phyloP scores from a whole-genome alignment of 2,888 invertebrate genomes.

The Agelastica alni region DNA sequence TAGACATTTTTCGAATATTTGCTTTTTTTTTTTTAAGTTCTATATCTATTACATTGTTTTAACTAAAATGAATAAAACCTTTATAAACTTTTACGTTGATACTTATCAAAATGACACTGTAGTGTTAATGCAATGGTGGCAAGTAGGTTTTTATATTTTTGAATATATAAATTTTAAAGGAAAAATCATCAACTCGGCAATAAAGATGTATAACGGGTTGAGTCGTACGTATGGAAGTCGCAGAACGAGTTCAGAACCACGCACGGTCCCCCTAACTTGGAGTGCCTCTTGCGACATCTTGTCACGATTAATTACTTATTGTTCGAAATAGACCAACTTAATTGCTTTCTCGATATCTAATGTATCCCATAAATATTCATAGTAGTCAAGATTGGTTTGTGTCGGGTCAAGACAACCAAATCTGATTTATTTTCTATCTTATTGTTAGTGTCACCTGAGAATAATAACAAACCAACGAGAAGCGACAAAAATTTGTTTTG shows the following conservation, averaged over 20 bases:
- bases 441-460: too few relatives aligned
- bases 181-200: slow-evolving; percentile 7
- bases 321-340: slow-evolving; percentile 46
- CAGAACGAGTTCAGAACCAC: slow-evolving; percentile 32
- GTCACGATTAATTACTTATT: slow-evolving; percentile 55
- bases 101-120: too few relatives aligned
- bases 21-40: too few relatives aligned
- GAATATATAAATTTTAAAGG: background rate
- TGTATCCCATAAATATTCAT: slow-evolving; percentile 50
- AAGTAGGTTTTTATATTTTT: too few relatives aligned
- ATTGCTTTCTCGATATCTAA: slow-evolving; percentile 40
- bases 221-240: slow-evolving; percentile 32
- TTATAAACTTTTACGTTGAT: too few relatives aligned
- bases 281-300: slow-evolving; percentile 50
- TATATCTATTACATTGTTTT: too few relatives aligned
- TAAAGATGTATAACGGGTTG: slow-evolving; percentile 26
- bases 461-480: too few relatives aligned
- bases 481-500: too few relatives aligned
- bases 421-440: slow-evolving; percentile 9
- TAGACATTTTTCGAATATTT: too few relatives aligned
- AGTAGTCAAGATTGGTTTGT: slow-evolving; percentile 20
- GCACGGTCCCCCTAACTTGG: slow-evolving; percentile 40
- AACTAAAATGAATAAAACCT: too few relatives aligned
- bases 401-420: slow-evolving; percentile 19
- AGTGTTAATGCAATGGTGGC: too few relatives aligned